Evolutionary conservation across 2,888 invertebrate species (phyloP), one percentile per base, ranked within the genome.

Genomic region (Ornithoptera priamus): DNA sequence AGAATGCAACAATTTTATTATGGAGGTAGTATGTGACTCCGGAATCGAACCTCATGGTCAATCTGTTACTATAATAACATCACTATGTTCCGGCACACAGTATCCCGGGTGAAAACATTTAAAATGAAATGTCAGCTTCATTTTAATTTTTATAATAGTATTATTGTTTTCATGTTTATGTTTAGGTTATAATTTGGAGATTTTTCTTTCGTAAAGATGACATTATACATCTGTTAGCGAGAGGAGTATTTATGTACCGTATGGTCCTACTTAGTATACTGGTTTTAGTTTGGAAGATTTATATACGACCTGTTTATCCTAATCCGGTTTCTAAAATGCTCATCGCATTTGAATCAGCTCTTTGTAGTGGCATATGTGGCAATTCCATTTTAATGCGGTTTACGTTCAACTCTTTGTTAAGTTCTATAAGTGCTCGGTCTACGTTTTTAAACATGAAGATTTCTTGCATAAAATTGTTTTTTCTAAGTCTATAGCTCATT

Each of bases 321-420:
- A 70, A 70, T 70, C 70, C 70, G 70, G 70, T 70, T 70, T 70
- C 59, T 22, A 36, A 69, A 65, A 50, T 58, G 50, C 66, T 59
- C 66, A 70, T 70, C 66, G 63, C n/a, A 24, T 30, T 46, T 56
- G 56, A 56, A 56, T n/a, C 56, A 20, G 56, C n/a, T 56, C 46
- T 58, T 67, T 60, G 46, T 61, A 66, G 20, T 22, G n/a, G n/a
- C 18, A 36, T 36, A 30, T 30, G 60, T 63, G n/a, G 36, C 53
- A 22, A 30, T 46, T n/a, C 22, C n/a, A 4, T 20, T 7, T 57
- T 8, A n/a, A n/a, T 57, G 17, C 10, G 18, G n/a, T n/a, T 57
- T 18, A 57, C 7, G 12, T 3, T 57, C 7, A 57, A 20, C 12
- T 57, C 22, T 57, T 20, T 7, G 20, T 57, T 46, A 12, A 12